Base-by-base conservation (phyloP, 2,113 vertebrate genomes). In the Chloropsis cyanopogon region DNA sequence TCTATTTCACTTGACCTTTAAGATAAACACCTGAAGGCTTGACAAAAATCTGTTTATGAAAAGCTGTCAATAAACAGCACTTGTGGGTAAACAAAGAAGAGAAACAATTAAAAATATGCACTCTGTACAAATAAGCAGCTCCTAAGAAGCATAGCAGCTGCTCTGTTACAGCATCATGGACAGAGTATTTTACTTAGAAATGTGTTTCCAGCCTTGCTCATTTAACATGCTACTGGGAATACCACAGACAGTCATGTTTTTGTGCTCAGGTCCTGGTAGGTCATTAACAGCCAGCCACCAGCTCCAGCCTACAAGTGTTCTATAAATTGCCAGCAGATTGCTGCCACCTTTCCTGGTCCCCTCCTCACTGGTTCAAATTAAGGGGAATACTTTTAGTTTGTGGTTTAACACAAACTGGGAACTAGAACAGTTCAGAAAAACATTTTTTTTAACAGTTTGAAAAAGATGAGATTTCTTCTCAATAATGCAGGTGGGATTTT, bases 131-230 rank as follows among this genome's bases (percentile, higher is more conserved):
- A 94, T 47, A 91, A 80, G 23, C 84, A 78, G n/a, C 65, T 73
- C 14, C 6, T 25, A 52, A 71, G 78, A 3, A 72, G 25, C 49
- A 60, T 1, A 35, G 11, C 63, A 88, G 56, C 77, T 88, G 95
- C 79, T 92, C 70, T 95, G 81, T 80, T 78, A 86, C 79, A 85
- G 70, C 86, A 95, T 56, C 82, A 79, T 78, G 23, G 39, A 75
- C 87, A 95, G 95, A 47, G 44, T 82, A 54, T 81, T 80, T 96
- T 92, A 91, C 75, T 84, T 29, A 44, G 28, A 96, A 94, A 87
- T 69, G 31, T 25, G 35, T 86, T 92, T 84, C 59, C 1, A 0
- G 70, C 42, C 16, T 24, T 92, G 61, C 24, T 92, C 91, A 60
- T 93, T 96, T 93, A 93, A 91, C 37, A 92, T 2, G 19, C 16